A percentile compares a stretch with the other conserved stretches of the same genome.
Conservation (phyloP, 2,113 vertebrate genomes). For the Ophiodon elongatus region DNA sequence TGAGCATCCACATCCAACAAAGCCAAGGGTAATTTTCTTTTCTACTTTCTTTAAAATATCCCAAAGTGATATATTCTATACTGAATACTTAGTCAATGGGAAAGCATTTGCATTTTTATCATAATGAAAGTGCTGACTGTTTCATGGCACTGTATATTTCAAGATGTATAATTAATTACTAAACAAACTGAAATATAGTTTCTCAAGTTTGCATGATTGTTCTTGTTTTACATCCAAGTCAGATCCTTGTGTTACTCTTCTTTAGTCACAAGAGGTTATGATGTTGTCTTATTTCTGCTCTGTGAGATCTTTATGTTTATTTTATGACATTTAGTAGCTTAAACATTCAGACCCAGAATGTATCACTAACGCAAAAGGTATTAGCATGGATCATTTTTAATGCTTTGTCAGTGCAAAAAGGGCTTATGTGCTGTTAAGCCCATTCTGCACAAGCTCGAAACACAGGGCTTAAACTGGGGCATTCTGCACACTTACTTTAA, state of each 20-base stretch:
- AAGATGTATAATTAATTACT: neutral
- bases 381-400: conserved; percentile 65
- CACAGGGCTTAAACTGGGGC: conserved; percentile 46
- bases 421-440: conserved; percentile 65
- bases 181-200: neutral
- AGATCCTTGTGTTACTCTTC: neutral
- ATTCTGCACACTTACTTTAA: conserved; percentile 39
- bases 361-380: conserved; percentile 63
- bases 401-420: conserved; percentile 58
- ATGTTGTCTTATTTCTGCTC: conserved; percentile 30
- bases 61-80: neutral
- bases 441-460: conserved; percentile 58
- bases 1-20: neutral
- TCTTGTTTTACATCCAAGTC: conserved; percentile 22
- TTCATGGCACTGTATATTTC: conserved; percentile 2
- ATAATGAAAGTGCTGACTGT: neutral
- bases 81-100: neutral
- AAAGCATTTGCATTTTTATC: neutral
- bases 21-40: neutral
- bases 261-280: conserved; percentile 2
- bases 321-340: conserved; percentile 63
- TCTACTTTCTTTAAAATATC: neutral
- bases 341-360: conserved; percentile 44
- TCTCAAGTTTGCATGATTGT: neutral
- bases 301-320: conserved; percentile 54